phyloP scores from a whole-genome alignment of 2,113 vertebrate species.

The Excalfactoria chinensis region DNA sequence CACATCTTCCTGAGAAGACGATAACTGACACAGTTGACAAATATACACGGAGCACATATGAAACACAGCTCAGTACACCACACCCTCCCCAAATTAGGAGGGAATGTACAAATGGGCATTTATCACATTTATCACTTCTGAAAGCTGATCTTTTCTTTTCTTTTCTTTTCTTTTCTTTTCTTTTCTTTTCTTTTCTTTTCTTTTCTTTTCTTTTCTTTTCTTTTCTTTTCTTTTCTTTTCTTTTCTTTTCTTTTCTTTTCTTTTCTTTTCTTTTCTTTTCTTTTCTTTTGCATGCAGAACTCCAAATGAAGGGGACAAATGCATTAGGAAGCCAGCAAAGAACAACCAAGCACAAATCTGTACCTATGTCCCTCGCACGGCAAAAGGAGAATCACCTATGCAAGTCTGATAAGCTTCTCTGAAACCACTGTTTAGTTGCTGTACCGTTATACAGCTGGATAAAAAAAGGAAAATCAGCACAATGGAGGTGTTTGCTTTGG shows the following conservation, averaged over 20 bases:
- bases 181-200: not conserved
- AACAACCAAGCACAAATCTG: not conserved
- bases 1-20: not conserved
- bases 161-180: not conserved
- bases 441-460: not conserved
- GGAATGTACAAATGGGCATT: not conserved
- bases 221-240: no score
- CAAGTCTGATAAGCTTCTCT: not conserved
- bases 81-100: not conserved
- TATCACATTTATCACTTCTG: not conserved
- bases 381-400: not conserved
- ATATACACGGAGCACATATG: not conserved
- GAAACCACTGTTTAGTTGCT: not conserved
- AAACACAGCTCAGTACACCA: not conserved
- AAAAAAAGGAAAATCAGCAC: conserved; percentile 16
- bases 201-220: no score
- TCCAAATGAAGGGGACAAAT: not conserved
- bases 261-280: no score
- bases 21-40: not conserved
- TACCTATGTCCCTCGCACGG: not conserved
- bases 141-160: not conserved
- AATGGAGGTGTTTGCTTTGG: conserved; percentile 14
- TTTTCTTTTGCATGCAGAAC: not conserved
- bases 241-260: no score
- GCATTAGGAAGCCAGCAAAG: not conserved